Percentiles rank a stretch among this genome's conserved stretches.
Conservation (phyloP, 2,113 vertebrate species). For the Petrocephalus microphthalmus region DNA sequence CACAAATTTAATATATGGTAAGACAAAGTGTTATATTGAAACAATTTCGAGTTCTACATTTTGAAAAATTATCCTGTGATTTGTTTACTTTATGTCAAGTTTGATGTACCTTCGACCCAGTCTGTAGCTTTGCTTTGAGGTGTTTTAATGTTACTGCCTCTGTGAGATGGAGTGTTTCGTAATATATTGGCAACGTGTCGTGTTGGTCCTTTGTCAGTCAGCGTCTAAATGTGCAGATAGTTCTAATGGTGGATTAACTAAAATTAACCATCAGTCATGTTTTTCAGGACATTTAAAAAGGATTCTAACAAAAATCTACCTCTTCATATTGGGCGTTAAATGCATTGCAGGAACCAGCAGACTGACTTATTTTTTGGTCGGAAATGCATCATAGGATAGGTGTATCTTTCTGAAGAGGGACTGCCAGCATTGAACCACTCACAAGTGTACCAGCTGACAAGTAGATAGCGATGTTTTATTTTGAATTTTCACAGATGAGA, state of each 20-base stretch:
- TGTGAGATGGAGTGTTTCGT: neutral
- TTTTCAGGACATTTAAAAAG: neutral
- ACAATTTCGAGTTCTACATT: too few species aligned
- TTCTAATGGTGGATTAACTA: neutral
- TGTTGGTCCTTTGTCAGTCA: neutral
- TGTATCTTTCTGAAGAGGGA: neutral
- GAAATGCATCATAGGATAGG: too few species aligned
- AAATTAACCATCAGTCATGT: neutral
- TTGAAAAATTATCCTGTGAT: too few species aligned
- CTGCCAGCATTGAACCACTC: neutral
- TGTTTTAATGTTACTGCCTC: too few species aligned
- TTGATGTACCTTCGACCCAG: neutral
- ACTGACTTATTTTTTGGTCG: too few species aligned
- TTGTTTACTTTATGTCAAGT: too few species aligned
- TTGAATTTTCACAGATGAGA: neutral
- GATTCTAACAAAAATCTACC: neutral
- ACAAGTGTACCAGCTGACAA: constrained; percentile 37
- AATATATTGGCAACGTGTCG: neutral
- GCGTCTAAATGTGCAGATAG: neutral
- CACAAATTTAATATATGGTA: too few species aligned
- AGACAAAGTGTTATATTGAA: too few species aligned
- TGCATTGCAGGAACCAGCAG: neutral
- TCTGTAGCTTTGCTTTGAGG: neutral
- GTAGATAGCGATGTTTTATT: constrained; percentile 21
- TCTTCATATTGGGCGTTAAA: neutral